Evolutionary conservation across 2,797 vertebrate genomes (phyloP), one percentile per base, ranked within the genome.

Genomic region (Silurus lanzhouensis): DNA sequence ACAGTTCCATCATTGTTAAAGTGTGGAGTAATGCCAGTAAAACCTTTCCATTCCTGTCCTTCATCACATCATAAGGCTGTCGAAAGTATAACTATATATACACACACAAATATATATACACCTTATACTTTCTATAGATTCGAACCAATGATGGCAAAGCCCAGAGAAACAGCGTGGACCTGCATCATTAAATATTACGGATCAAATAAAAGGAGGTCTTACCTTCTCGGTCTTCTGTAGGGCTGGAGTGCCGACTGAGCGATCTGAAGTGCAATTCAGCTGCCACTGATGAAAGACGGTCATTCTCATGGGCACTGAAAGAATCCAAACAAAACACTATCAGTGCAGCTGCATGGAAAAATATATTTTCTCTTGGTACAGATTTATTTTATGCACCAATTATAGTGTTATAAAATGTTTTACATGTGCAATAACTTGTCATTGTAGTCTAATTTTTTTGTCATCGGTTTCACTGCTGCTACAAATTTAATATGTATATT

Each of bases 181-280:
- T 10, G 20, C 15, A 52, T 76, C 19, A 58, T 9, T 12, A 58
- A 58, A 38, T 15, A 48, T 72, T 48, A 38, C 57, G 1, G 5
- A 14, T 38, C 2, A 27, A 13, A 81, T 6, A 76, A 9, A 60
- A 20, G 20, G 38, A 83, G 14, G n/a, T 67, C 92, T 68, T 86
- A 99, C 98, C 98, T 86, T 99, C 98, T 89, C 96, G 91, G 85
- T 99, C 98, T 89, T 99, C 98, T 0, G 98, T 99, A 85, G 98
- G 98, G 89, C 98, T 99, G 66, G 98, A 99, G 93, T 99, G 98
- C 52, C 98, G 98, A 87, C 98, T 99, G 87, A 99, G 95, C 57
- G 98, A 99, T 92, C 96, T 96, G 91, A 99, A 99, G 91, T 98
- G 95, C 90, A 99, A 89, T 82, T 98, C 97, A 5, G 97, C 97